Percentiles rank a stretch among this genome's conserved stretches.
phyloP scores from a whole-genome alignment of 2,797 vertebrate species.

The Geotrypetes seraphini region DNA sequence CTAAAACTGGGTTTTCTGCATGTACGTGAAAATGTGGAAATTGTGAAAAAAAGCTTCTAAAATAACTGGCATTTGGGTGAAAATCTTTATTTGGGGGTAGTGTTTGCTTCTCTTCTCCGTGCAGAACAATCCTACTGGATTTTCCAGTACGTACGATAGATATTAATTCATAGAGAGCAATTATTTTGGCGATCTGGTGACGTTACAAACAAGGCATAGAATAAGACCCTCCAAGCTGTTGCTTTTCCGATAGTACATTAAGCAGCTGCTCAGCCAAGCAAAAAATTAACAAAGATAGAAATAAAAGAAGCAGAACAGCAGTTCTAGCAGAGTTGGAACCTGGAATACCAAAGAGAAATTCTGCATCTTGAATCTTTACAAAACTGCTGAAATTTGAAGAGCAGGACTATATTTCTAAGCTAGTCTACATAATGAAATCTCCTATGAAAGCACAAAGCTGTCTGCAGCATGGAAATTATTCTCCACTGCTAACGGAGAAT shows the following conservation, averaged over 20 bases:
- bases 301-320: slow-evolving; percentile 30
- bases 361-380: slow-evolving; percentile 18
- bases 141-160: no score
- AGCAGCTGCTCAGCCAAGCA: slow-evolving; percentile 9
- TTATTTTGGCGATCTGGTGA: slow-evolving; percentile 47
- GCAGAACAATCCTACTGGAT: no score
- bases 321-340: slow-evolving; percentile 12
- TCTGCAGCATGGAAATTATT: slow-evolving; percentile 37
- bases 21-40: no score
- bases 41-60: no score
- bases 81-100: no score
- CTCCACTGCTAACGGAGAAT: slow-evolving; percentile 47
- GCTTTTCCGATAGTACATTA: slow-evolving; percentile 12
- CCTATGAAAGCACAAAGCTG: slow-evolving; percentile 46
- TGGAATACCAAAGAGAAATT: slow-evolving; percentile 13
- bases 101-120: no score
- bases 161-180: slow-evolving; percentile 47
- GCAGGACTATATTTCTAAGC: slow-evolving; percentile 18
- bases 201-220: slow-evolving; percentile 33
- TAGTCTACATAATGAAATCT: slow-evolving; percentile 41
- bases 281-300: slow-evolving; percentile 17
- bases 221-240: slow-evolving; percentile 24
- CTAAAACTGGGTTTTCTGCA: no score
- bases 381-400: no score
- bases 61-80: no score